Evolutionary conservation across 2,113 vertebrate species (phyloP), one percentile per base, ranked within the genome.

Genomic region (Mugil cephalus): DNA sequence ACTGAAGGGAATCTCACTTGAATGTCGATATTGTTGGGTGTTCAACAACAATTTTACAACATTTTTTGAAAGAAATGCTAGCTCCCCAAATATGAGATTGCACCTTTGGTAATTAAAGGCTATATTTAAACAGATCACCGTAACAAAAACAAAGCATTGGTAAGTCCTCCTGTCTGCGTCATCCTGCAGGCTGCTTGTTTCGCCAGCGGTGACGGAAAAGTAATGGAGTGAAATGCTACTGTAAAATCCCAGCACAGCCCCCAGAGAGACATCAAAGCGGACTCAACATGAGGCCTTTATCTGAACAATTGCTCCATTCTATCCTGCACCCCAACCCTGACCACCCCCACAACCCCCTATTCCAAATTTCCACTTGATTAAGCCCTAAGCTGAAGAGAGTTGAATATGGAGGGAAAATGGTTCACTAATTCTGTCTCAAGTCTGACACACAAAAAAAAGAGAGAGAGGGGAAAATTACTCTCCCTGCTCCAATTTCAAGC

Each of bases 331-430:
- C 87, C 78, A 82, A 82, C 83, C 77, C 81, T 34, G 46, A 19
- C 83, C 77, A 59, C 70, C 84, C 80, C 85, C 73, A 60, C 79
- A 38, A 67, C 82, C 80, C 84, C 77, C 83, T 79, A 77, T 88
- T 79, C 86, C 88, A 87, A 73, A 90, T 94, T 94, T 93, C 93
- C 93, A 94, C 92, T 92, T 93, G 94, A 94, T 95, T 95, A 94
- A 93, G 89, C 92, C 86, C 88, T 88, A 89, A 92, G 89, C 89
- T 89, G 79, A 71, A 83, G 89, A 72, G 83, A 87, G 77, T 86
- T 84, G 79, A 92, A 90, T 93, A 81, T 82, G 77, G 83, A 89
- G 90, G 87, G 89, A 91, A 88, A 93, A 93, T 75, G 90, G 52
- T 88, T 91, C 87, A 79, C 84, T 89, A 92, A 91, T 85, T 92